These are phyloP conservation scores for Typhlichthys eigenmanni DNA, from an alignment of 2,797 vertebrate species.

Conservation along the genomic window DNA sequence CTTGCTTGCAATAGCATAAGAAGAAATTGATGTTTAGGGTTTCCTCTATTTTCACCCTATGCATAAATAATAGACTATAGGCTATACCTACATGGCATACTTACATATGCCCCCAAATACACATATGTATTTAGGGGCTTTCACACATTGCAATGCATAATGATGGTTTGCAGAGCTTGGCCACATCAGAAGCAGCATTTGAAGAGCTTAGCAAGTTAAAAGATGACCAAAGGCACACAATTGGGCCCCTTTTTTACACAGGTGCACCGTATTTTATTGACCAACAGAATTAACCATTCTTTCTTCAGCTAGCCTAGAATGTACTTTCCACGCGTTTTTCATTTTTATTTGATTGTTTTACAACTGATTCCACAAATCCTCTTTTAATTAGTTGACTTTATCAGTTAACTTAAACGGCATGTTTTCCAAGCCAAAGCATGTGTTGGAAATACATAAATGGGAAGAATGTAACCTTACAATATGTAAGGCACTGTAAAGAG, in stretches of 20 bases:
- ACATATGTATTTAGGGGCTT: constrained; percentile 45
- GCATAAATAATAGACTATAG: constrained; percentile 27
- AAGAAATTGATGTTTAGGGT: constrained; percentile 27
- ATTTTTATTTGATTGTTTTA: neutral
- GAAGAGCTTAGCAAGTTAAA: constrained; percentile 61
- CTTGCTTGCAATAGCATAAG: neutral
- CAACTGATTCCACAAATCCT: constrained; percentile 5
- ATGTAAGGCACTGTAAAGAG: constrained; percentile 28
- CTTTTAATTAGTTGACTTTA: constrained; percentile 22
- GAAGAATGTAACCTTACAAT: constrained; percentile 31
- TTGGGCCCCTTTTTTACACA: constrained; percentile 25
- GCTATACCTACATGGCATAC: constrained; percentile 32
- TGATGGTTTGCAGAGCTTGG: constrained; percentile 43
- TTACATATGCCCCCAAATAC: constrained; percentile 3
- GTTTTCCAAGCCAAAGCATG: constrained; percentile 65
- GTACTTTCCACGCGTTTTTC: neutral
- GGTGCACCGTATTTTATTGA: constrained; percentile 26
- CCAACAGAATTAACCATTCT: constrained; percentile 20
- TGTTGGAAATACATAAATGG: constrained; percentile 44
- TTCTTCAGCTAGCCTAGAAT: constrained; percentile 21
- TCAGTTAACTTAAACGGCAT: constrained; percentile 37
- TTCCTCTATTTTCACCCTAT: constrained; percentile 56
- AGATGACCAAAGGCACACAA: constrained; percentile 62
- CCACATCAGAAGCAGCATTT: constrained; percentile 38
- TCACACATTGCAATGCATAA: constrained; percentile 62